Base-by-base conservation (phyloP, 2,888 invertebrate genomes). In the Cacoxenus indagator region DNA sequence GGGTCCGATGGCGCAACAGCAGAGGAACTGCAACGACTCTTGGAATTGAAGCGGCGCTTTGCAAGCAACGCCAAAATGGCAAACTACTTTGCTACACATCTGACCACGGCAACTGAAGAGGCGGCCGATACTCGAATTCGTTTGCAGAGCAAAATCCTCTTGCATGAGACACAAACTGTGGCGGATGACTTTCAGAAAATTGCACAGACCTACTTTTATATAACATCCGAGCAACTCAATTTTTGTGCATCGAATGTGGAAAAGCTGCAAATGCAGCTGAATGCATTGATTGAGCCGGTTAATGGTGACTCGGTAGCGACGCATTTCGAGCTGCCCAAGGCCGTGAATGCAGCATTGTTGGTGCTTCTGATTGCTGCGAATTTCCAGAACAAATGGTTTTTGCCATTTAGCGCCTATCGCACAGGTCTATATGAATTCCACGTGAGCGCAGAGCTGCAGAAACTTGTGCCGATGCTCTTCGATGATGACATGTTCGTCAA, bases 211-310 rank as follows among this genome's bases (percentile, higher is more conserved):
- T 86, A 86, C 69, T 87, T 86, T 46, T 76, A 85, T 61, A 83
- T 82, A 2, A 73, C 81, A 24, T 76, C 81, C 26, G 84, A 84
- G 73, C 90, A 26, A 86, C 88, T 26, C 85, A 80, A 11, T 79
- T 2, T 76, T 97, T 64, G 96, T 97, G 85, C 80, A 87, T 67
- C 97, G 96, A 94, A 94, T 91, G 22, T 69, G 11, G 81, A 82
- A 68, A 81, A 83, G 67, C 69, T 83, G 64, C 77, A 76, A 0
- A 74, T 73, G 43, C 75, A 78, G 67, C 69, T 84, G 0, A 69
- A 57, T 55, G 81, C 76, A 14, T 37, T 71, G 9, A 66, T 82
- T 4, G 55, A 78, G 59, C 46, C 69, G 68, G 69, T 64, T 43
- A 37, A 74, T 11, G 79, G 75, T 1, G 83, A 75, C 17, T 87